phyloP scores from a whole-genome alignment of 2,113 vertebrate genomes.

The Gopherus flavomarginatus region DNA sequence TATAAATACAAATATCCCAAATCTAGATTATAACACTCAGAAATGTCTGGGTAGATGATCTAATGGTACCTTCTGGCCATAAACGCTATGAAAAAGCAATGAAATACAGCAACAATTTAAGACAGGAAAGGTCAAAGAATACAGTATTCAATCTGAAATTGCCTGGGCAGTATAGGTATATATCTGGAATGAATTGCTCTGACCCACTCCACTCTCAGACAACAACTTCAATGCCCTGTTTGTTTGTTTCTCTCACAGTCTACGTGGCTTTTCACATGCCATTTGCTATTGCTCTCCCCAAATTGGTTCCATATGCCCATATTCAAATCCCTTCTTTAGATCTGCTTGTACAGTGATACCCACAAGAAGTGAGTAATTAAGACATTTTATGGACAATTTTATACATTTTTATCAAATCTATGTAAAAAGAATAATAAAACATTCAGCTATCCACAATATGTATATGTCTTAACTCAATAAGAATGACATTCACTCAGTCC shows the following conservation, averaged over 20 bases:
- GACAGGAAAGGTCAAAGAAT: background rate
- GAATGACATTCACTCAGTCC: background rate
- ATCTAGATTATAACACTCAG: background rate
- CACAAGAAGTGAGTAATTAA: background rate
- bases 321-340: background rate
- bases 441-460: background rate
- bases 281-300: background rate
- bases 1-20: background rate
- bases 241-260: background rate
- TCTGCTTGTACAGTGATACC: background rate
- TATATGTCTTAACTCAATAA: background rate
- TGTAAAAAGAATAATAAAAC: background rate
- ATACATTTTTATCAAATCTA: background rate
- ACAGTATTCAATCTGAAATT: background rate
- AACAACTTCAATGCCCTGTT: background rate
- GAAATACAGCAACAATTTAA: background rate
- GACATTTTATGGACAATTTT: background rate
- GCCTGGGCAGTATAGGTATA: background rate
- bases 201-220: background rate
- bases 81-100: background rate
- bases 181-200: background rate
- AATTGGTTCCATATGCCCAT: background rate
- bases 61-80: background rate
- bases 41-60: background rate
- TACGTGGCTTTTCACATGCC: background rate